A percentile compares a stretch with the other conserved stretches of the same genome.
Conservation (phyloP, 2,888 invertebrate species). For the Agrotis ipsilon region DNA sequence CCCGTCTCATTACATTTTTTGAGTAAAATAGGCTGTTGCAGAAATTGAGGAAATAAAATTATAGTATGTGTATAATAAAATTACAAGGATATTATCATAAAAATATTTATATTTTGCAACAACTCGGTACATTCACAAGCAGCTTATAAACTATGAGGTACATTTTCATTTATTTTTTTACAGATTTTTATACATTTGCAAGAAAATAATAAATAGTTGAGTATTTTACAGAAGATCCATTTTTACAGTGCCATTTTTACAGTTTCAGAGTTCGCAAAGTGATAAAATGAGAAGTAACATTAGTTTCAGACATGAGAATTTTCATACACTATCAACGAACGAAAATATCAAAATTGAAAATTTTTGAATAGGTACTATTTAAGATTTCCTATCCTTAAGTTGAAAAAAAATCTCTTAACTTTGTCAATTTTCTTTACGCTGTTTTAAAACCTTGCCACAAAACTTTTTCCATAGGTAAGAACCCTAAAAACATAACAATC, state of each 20-base stretch:
- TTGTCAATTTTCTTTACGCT: too few species aligned
- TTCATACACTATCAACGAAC: too few species aligned
- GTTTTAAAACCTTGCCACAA: too few species aligned
- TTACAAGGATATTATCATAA: constrained; percentile 38
- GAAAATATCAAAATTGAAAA: not conserved
- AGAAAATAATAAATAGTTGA: constrained; percentile 72
- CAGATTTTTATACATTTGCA: constrained; percentile 72
- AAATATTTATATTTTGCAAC: constrained; percentile 63
- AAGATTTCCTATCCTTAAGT: too few species aligned
- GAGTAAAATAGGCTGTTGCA: too few species aligned
- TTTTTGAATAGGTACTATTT: too few species aligned
- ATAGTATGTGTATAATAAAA: not conserved
- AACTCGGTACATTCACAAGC: constrained; percentile 65
- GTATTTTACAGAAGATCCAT: constrained; percentile 70
- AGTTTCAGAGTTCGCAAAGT: not conserved
- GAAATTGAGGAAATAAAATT: not conserved
- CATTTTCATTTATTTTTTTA: constrained; percentile 69
- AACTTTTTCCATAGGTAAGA: too few species aligned
- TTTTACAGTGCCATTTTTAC: constrained; percentile 55
- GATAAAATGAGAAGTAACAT: constrained; percentile 46
- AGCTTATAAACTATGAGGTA: constrained; percentile 65
- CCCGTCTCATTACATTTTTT: too few species aligned
- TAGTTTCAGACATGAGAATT: too few species aligned
- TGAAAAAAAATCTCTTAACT: too few species aligned
- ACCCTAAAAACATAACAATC: too few species aligned